phyloP scores from a whole-genome alignment of 2,888 invertebrate genomes.

The Caenorhabditis sp. region DNA sequence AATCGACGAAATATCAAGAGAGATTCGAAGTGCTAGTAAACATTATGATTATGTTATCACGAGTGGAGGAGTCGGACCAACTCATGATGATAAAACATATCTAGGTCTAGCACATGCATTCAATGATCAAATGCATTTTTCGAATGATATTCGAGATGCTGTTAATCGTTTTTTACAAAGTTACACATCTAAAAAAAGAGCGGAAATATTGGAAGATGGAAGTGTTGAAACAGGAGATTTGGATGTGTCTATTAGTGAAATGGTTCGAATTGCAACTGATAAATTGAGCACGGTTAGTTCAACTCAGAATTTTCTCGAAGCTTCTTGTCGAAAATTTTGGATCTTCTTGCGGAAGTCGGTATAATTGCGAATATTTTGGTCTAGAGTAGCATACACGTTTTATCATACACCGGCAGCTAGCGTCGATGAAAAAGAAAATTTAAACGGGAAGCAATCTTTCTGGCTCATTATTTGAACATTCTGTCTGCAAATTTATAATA shows the following conservation, averaged over 20 bases:
- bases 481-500: no score
- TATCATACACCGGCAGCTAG: no score
- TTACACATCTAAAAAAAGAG: slow-evolving; percentile 17
- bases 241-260: slow-evolving; percentile 15
- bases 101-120: slow-evolving; percentile 77
- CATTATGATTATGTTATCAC: slow-evolving; percentile 77
- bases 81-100: slow-evolving; percentile 82
- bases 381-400: no score
- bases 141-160: slow-evolving; percentile 72
- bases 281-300: slow-evolving; percentile 34
- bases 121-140: slow-evolving; percentile 70
- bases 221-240: slow-evolving; percentile 4
- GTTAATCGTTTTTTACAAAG: slow-evolving; percentile 68
- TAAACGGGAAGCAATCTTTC: no score
- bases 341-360: no score
- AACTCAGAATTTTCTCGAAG: neutral
- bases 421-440: no score
- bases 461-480: no score
- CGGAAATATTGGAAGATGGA: neutral
- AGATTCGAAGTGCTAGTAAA: slow-evolving; percentile 73
- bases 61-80: slow-evolving; percentile 82
- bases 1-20: slow-evolving; percentile 77
- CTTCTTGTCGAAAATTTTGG: slow-evolving; percentile 1
- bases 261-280: slow-evolving; percentile 22
- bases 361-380: no score